Evolutionary conservation across 2,888 invertebrate genomes (phyloP), one percentile per base, ranked within the genome.

Genomic region (Melinopterus prodromus): DNA sequence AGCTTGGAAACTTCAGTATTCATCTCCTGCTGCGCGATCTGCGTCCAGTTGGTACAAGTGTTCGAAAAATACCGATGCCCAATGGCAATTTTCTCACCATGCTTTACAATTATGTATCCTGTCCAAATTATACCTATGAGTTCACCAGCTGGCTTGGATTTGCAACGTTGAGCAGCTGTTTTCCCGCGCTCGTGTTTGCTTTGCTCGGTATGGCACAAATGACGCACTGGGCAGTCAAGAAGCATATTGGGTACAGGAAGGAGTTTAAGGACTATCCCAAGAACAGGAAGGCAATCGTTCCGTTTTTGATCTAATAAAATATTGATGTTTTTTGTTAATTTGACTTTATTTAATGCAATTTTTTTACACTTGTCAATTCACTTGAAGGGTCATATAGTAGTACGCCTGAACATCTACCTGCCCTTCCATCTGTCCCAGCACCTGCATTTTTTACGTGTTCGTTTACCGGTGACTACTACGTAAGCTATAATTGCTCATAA

Each of bases 61-160:
- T 96, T 70, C 93, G 99, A 79, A 95, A 94, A 87, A 96, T 99
- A 84, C 99, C 99, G 0, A 91, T 93, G 16, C 94, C 98, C 0
- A 95, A 96, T 84, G 90, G 91, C 71, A 99, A 99, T 90, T 98
- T 98, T 3, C 93, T 99, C 84, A 98, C 97, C 0, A 88, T 89
- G 35, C 91, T 99, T 16, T 99, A 98, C 90, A 94, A 96, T 89
- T 93, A 94, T 81, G 99, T 99, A 0, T 99, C 99, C 9, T 99
- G 99, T 87, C 99, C 99, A n/a, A 99, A 99, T 91, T 99, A 99
- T 89, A 98, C 98, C 0, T 99, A 99, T 87, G 99, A 99, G 90
- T 93, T 96, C 86, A 94, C 96, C 75, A 93, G 98, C 15, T 99
- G 99, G 99, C 86, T 97, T 71, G 95, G 95, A 85, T 99, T 99